A percentile compares a stretch with the other conserved stretches of the same genome.
These are phyloP conservation scores for Plemyria rubiginata DNA, from an alignment of 2,888 invertebrate genomes.

Conservation along the genomic window DNA sequence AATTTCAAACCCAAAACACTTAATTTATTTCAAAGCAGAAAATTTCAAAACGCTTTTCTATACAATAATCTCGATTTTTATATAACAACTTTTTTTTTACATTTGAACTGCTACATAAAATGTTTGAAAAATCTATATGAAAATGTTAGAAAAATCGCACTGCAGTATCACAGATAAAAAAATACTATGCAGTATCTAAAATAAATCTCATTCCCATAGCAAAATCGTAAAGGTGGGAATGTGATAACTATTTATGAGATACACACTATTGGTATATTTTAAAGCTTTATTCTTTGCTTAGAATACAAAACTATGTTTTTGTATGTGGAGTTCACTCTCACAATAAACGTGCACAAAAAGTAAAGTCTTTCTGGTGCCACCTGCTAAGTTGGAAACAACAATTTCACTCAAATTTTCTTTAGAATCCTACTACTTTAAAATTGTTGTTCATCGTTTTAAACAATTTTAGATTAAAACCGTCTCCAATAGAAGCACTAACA, in stretches of 20 bases:
- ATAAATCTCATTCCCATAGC: slow-evolving; percentile 9
- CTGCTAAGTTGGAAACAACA: background rate
- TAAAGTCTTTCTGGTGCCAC: background rate
- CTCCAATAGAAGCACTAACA: background rate
- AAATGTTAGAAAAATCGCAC: background rate
- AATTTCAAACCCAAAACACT: too few species aligned
- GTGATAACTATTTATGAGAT: slow-evolving; percentile 41
- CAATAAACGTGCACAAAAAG: background rate
- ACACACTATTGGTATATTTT: slow-evolving; percentile 19
- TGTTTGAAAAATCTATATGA: background rate
- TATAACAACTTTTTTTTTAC: too few species aligned
- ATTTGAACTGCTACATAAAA: slow-evolving; percentile 1
- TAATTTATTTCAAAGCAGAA: too few species aligned
- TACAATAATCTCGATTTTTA: too few species aligned
- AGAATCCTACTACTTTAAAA: background rate
- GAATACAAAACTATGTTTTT: slow-evolving; percentile 2
- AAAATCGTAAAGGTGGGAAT: slow-evolving; percentile 25
- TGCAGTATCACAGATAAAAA: too few species aligned
- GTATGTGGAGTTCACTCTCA: background rate
- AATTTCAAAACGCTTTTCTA: too few species aligned
- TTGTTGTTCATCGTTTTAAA: background rate
- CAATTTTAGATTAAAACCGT: background rate
- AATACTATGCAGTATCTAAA: background rate
- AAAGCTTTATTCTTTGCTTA: background rate
- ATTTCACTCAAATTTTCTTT: background rate